Evolutionary conservation across 2,113 vertebrate species (phyloP), one percentile per base, ranked within the genome.

Genomic region (Halcyon senegalensis): DNA sequence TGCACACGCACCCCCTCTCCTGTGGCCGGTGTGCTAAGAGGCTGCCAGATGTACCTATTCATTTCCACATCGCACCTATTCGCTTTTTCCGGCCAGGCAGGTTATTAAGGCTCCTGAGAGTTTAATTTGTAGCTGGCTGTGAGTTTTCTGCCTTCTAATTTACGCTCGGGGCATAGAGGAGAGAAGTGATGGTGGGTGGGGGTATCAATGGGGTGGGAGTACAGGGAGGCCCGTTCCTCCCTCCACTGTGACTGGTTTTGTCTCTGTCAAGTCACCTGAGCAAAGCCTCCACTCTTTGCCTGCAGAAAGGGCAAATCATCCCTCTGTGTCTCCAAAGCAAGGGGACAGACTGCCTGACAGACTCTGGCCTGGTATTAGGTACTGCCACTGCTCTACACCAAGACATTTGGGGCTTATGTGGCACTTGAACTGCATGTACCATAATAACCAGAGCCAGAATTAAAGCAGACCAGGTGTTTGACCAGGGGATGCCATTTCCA

Each of bases 11-110:
- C 66, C 62, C 51, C 84, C 84, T 63, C 92, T 87, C 60, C 83
- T 37, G 89, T 86, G 86, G 84, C 93, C 62, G 2, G 76, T 75
- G 84, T 70, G 89, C 92, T 92, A 73, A 93, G 95, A 72, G 5
- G 72, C 92, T 79, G 85, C 89, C 96, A 95, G 78, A 90, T 76
- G 95, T 90, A 77, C 82, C 91, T 82, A 59, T 89, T 88, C 94
- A 87, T 94, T 84, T 74, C 86, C 87, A 79, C 69, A 93, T 94
- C 89, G 35, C 96, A 94, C 94, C 96, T 94, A 76, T 55, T 46
- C 3, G 5, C 84, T 95, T 41, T 84, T 89, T 87, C 77, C 14
- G 20, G 89, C 89, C 94, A 73, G 72, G 87, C 10, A 1, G 62
- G 70, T 94, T 73, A 87, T 95, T 92, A 95, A 73, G 78, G 74